Conservation (phyloP, 1,140 invertebrate genomes). For the Phocides pigmalion region DNA sequence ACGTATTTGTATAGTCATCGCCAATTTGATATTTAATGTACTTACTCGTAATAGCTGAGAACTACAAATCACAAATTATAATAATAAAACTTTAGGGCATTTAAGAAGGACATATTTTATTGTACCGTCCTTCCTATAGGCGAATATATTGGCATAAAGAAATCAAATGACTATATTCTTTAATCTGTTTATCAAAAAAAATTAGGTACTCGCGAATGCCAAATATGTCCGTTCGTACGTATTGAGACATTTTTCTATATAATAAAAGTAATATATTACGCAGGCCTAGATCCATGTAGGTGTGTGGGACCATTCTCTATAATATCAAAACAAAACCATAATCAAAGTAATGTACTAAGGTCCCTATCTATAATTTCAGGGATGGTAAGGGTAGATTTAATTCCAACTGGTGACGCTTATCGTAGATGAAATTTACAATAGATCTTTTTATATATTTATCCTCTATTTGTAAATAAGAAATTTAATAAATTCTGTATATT, state of each 20-base stretch:
- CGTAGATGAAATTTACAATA: slow-evolving; percentile 71
- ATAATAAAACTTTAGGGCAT: slow-evolving; percentile 28
- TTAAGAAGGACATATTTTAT: slow-evolving; percentile 47
- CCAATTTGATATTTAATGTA: too few relatives aligned
- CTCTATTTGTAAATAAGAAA: slow-evolving; percentile 61
- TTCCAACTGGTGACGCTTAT: slow-evolving; percentile 79
- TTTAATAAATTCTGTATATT: slow-evolving; percentile 69
- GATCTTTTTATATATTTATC: slow-evolving; percentile 78
- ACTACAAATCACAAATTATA: neutral
- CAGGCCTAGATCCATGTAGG: slow-evolving; percentile 65
- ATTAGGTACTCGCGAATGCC: neutral
- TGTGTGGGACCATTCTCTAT: slow-evolving; percentile 76
- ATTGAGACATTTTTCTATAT: slow-evolving; percentile 3
- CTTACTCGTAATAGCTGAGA: too few relatives aligned
- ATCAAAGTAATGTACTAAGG: slow-evolving; percentile 63
- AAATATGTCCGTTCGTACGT: neutral
- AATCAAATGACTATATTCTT: slow-evolving; percentile 31
- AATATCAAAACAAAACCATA: slow-evolving; percentile 75
- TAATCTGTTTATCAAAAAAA: neutral
- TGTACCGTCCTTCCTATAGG: slow-evolving; percentile 57
- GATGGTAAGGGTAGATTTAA: slow-evolving; percentile 70
- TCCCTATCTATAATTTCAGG: slow-evolving; percentile 64
- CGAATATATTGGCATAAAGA: slow-evolving; percentile 39
- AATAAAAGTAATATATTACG: slow-evolving; percentile 32
- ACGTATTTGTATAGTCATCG: too few relatives aligned